These are phyloP conservation scores for Drosophila nigrodunni DNA, from an alignment of 1,140 invertebrate genomes.

Conservation along the genomic window DNA sequence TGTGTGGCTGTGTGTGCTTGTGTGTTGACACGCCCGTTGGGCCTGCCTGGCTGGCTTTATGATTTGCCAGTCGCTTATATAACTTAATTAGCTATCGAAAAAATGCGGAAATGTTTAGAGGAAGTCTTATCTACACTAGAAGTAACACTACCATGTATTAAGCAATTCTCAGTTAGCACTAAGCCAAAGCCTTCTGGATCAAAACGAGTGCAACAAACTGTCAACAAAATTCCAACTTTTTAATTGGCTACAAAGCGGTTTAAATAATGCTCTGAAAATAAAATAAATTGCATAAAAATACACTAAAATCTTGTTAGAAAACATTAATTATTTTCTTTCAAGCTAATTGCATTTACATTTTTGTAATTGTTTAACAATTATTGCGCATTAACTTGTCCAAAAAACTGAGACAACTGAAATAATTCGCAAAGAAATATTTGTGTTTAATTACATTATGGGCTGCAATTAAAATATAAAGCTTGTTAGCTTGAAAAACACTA, in stretches of 20 bases:
- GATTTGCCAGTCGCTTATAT: conserved; percentile 40
- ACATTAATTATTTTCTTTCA: conserved; percentile 14
- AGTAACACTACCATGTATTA: not conserved
- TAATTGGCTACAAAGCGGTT: not conserved
- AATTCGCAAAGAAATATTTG: conserved; percentile 68
- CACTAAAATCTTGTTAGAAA: conserved; percentile 11
- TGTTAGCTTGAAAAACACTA: conserved; percentile 21
- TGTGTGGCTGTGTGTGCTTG: conserved; percentile 8
- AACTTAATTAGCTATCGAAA: conserved; percentile 52
- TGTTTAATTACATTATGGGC: conserved; percentile 71
- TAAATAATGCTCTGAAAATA: not conserved
- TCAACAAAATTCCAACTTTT: not conserved
- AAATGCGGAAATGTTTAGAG: conserved; percentile 38
- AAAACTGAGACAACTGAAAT: conserved; percentile 59
- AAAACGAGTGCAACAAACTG: conserved; percentile 2
- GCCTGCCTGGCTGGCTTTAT: conserved; percentile 38
- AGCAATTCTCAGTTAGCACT: conserved; percentile 13
- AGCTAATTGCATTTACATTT: conserved; percentile 45
- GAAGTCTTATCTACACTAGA: conserved; percentile 24
- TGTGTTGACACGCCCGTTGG: conserved; percentile 32
- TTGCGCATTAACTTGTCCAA: conserved; percentile 31
- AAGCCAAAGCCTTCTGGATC: not conserved
- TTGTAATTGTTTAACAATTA: conserved; percentile 39
- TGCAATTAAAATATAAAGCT: conserved; percentile 57
- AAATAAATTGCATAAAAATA: conserved; percentile 3